phyloP scores from a whole-genome alignment of 2,888 invertebrate species.

The Cataglyphis cursor region DNA sequence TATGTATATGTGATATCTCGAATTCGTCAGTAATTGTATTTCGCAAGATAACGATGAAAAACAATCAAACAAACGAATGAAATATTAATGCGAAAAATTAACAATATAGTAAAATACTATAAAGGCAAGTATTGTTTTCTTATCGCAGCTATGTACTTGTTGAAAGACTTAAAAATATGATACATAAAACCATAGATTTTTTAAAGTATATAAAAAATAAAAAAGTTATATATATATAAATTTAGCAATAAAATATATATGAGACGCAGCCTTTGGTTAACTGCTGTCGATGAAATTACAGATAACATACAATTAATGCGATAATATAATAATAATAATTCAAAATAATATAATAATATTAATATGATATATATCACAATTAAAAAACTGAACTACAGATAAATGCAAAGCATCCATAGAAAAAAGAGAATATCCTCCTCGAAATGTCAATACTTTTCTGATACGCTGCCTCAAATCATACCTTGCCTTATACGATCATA shows the following conservation, averaged over 20 bases:
- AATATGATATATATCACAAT: slow-evolving; percentile 78
- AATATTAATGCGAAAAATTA: slow-evolving; percentile 13
- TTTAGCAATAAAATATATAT: slow-evolving; percentile 62
- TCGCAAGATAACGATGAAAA: slow-evolving; percentile 12
- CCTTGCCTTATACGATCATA: slow-evolving; percentile 8
- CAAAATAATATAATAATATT: slow-evolving; percentile 10
- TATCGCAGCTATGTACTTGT: neutral
- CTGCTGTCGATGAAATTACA: slow-evolving; percentile 72
- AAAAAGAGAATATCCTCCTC: neutral
- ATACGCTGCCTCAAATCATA: neutral
- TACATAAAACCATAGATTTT: neutral
- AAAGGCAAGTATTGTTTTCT: neutral
- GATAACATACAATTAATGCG: slow-evolving; percentile 64
- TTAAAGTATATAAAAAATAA: neutral
- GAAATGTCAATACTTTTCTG: neutral
- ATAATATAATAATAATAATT: slow-evolving; percentile 44
- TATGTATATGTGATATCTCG: neutral
- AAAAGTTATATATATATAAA: slow-evolving; percentile 20
- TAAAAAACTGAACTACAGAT: slow-evolving; percentile 74
- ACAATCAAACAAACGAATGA: slow-evolving; percentile 6
- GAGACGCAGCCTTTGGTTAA: slow-evolving; percentile 80
- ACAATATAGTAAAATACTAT: neutral
- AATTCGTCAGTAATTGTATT: neutral
- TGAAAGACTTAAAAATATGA: neutral
- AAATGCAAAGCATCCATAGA: slow-evolving; percentile 56